Base-by-base conservation (phyloP, 2,797 vertebrate genomes). In the Rhinichthys osculus region DNA sequence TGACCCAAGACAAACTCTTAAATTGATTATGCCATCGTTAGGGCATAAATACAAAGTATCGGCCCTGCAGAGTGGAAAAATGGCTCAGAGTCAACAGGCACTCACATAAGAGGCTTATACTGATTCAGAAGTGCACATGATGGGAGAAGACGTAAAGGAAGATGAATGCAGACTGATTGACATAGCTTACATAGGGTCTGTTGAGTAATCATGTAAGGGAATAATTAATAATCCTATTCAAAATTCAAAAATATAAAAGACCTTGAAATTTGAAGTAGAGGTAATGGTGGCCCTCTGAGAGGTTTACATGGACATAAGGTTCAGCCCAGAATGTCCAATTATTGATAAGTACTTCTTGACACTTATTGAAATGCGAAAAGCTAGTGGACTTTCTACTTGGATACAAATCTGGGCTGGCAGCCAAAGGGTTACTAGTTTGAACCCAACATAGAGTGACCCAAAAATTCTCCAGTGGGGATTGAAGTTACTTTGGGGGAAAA, bases 1-100 rank as follows among this genome's bases (percentile, higher is more conserved):
- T 96, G 94, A 94, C 94, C 94, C 91, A 93, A 94, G 93, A 95
- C 94, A 94, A 95, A 94, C 93, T 94, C 93, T 92, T 92, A 93
- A 94, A 94, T 95, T 94, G 93, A 95, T 94, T 94, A 94, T 91
- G 93, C 89, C 91, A 92, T 91, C 87, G 90, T 89, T 88, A 90
- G 92, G 92, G 88, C 92, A 92, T 84, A 90, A 89, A 91, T 90
- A 92, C 90, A 92, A 92, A 92, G 89, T 86, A 89, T 88, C 84
- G 90, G 76, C 81, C 90, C 83, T 85, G 89, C 82, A 6, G 69
- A 82, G 76, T 85, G 85, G 83, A 30, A 83, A 90, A 77, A 81
- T 84, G 86, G 84, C 89, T 84, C 44, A 30, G 90, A 84, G 82
- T 91, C 91, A 92, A 92, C 93, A 89, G 38, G 73, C 86, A 62